Evolutionary conservation across 2,888 invertebrate species (phyloP).

Genomic region (Harpagoxenus sublaevis): DNA sequence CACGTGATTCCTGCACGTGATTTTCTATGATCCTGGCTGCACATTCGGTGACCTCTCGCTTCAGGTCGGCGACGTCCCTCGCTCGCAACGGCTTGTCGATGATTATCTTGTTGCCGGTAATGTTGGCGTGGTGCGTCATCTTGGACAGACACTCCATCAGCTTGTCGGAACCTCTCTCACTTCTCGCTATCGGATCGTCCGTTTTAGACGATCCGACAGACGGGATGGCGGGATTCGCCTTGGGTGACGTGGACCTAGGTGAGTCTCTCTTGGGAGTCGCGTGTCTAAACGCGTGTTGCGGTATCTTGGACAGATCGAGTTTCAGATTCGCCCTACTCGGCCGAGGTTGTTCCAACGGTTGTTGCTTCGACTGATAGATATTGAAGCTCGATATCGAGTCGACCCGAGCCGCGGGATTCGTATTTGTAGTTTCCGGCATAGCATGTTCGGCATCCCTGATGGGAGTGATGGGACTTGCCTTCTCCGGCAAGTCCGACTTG

Average conservation of each 20-base stretch:
- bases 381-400: not conserved
- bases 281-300: slow-evolving; percentile 82
- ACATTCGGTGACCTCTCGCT: slow-evolving; percentile 70
- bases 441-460: not conserved
- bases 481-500: not conserved
- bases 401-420: not conserved
- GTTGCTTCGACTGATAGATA: slow-evolving; percentile 12
- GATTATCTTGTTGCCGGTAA: slow-evolving; percentile 77
- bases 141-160: slow-evolving; percentile 73
- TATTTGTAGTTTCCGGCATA: not conserved
- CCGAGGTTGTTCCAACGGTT: slow-evolving; percentile 16
- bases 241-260: slow-evolving; percentile 64
- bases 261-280: slow-evolving; percentile 74
- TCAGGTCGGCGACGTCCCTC: slow-evolving; percentile 74
- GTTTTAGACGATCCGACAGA: slow-evolving; percentile 9
- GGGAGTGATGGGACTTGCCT: not conserved
- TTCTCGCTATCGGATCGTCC: not conserved
- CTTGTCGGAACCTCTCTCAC: slow-evolving; percentile 27
- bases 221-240: not conserved
- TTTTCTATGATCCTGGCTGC: slow-evolving; percentile 62
- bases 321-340: slow-evolving; percentile 79
- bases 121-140: slow-evolving; percentile 77
- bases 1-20: slow-evolving; percentile 42
- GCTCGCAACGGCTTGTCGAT: slow-evolving; percentile 76
- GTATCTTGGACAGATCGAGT: slow-evolving; percentile 83